Percentiles rank a stretch among this genome's conserved stretches.
phyloP scores from a whole-genome alignment of 1,140 invertebrate species.

The Polyergus mexicanus region DNA sequence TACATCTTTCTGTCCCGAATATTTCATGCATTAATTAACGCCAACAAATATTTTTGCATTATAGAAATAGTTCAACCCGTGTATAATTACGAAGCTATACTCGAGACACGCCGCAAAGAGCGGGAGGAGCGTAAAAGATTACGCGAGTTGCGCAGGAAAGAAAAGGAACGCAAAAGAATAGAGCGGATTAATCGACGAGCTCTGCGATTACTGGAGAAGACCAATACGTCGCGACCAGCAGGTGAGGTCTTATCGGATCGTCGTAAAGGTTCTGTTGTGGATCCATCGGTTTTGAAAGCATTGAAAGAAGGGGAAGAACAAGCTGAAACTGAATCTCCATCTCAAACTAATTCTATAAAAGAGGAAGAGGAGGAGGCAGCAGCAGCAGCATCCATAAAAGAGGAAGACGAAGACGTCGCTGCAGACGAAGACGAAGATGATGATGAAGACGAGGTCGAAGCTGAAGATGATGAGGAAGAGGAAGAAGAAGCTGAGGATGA shows the following conservation, averaged over 20 bases:
- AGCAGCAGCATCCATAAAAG: neutral
- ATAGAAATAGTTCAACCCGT: constrained; percentile 80
- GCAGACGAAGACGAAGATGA: constrained; percentile 69
- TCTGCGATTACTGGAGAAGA: constrained; percentile 78
- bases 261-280: constrained; percentile 40
- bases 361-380: constrained; percentile 57
- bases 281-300: constrained; percentile 68
- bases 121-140: constrained; percentile 83
- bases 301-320: constrained; percentile 67
- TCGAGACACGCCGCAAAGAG: constrained; percentile 82
- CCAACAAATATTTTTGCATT: constrained; percentile 3
- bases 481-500: constrained; percentile 72
- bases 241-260: constrained; percentile 29
- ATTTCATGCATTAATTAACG: neutral
- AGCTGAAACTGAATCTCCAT: neutral
- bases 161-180: constrained; percentile 78
- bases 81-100: constrained; percentile 84
- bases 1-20: neutral
- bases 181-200: constrained; percentile 79
- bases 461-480: constrained; percentile 72
- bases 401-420: constrained; percentile 58
- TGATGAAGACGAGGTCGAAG: constrained; percentile 75
- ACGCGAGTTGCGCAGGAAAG: constrained; percentile 80
- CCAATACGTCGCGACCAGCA: constrained; percentile 40
- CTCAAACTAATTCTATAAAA: neutral